Base-by-base conservation (phyloP, 1,140 invertebrate species). In the Choristoneura fumiferana region DNA sequence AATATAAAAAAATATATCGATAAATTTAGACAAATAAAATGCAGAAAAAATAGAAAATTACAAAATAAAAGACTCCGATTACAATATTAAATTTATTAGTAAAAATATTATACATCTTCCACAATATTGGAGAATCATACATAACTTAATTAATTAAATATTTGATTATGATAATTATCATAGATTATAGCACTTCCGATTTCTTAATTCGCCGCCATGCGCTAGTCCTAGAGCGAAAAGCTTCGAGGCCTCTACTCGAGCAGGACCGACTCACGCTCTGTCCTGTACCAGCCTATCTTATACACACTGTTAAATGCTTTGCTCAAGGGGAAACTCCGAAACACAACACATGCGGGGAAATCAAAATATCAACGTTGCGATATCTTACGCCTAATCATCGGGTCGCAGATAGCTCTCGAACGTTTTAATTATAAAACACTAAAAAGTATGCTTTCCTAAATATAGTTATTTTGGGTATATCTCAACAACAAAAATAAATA, bases 81-180 rank as follows among this genome's bases (percentile, higher is more conserved):
- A 86, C 81, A 87, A 86, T 89, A 89, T 89, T 87, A 85, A 89
- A 89, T 90, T 90, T 90, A 90, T 90, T 90, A 90, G 89, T 90
- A 90, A 90, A 90, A 89, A 90, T 90, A 90, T 89, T 88, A 90
- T 90, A 89, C 89, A 90, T 90, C 85, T 87, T 90, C 84, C 89
- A 90, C 84, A 89, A 85, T 89, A 85, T 89, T 84, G 86, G 87
- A 89, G 85, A 88, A 89, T 89, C 75, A 86, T 89, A 90, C 75
- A 86, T 89, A 90, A 89, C 87, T 89, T 89, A 90, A 85, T 81
- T 87, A 89, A 86, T 90, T 89, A 89, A 90, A 89, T 89, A 89
- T 89, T 89, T 88, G 83, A 87, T 89, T 88, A 86, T 84, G 74
- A 86, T 85, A 86, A 87, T 89, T 88, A 86, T 84, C 76, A 86